These are phyloP conservation scores for Ceramica pisi DNA, from an alignment of 2,888 invertebrate genomes.

Conservation along the genomic window DNA sequence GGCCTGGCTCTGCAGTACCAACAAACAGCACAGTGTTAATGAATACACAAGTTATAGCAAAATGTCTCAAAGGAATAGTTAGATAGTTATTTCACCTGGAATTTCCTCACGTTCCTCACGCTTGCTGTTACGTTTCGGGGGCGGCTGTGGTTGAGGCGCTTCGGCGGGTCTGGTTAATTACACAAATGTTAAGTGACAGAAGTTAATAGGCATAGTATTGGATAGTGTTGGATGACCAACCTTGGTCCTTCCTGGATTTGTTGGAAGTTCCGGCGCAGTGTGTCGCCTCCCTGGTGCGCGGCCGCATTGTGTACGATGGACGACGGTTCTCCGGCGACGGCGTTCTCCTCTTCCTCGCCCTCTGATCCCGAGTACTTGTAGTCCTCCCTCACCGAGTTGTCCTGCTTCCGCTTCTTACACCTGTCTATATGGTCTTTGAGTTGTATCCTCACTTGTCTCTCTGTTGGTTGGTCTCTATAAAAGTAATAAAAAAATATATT, in stretches of 20 bases:
- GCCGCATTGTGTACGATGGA: constrained; percentile 97
- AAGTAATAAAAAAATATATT: background rate
- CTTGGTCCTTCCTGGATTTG: constrained; percentile 96
- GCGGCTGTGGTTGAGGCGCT: constrained; percentile 91
- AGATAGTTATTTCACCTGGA: constrained; percentile 82
- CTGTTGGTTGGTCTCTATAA: constrained; percentile 98
- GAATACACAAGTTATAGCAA: constrained; percentile 57
- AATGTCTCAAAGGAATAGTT: constrained; percentile 55
- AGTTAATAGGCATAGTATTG: constrained; percentile 56
- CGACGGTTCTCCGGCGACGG: constrained; percentile 97
- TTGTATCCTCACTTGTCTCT: constrained; percentile 99
- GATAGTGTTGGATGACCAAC: constrained; percentile 66
- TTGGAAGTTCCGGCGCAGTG: constrained; percentile 98
- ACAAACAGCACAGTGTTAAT: constrained; percentile 65
- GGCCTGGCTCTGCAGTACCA: constrained; percentile 93
- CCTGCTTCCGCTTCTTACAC: constrained; percentile 98
- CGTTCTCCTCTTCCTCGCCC: constrained; percentile 98
- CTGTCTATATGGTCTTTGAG: constrained; percentile 99
- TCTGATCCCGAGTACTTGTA: constrained; percentile 98
- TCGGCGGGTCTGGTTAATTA: constrained; percentile 92
- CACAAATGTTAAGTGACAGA: constrained; percentile 57
- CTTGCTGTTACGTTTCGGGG: constrained; percentile 91
- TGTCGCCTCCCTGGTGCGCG: constrained; percentile 96
- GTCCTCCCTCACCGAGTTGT: constrained; percentile 94
- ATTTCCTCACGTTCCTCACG: constrained; percentile 92